Conservation (phyloP, 2,888 invertebrate species). For the Tetranychus truncatus region DNA sequence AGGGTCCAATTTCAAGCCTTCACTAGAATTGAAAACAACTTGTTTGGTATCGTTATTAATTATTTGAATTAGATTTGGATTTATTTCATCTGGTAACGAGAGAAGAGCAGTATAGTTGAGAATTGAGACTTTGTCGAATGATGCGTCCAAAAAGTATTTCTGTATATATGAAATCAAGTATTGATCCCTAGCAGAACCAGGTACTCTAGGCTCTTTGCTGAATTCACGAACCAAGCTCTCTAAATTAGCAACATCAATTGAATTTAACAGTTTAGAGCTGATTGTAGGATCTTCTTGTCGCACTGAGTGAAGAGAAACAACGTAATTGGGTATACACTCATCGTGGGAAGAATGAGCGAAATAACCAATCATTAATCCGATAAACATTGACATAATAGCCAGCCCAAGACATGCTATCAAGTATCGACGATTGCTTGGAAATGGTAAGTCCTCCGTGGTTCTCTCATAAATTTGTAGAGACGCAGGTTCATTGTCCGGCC, state of each 20-base stretch:
- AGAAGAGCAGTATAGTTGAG: slow-evolving; percentile 26
- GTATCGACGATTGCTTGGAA: slow-evolving; percentile 10
- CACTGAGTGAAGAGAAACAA: slow-evolving; percentile 25
- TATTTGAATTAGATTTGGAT: slow-evolving; percentile 25
- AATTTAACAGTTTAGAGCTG: slow-evolving; percentile 22
- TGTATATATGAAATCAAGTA: slow-evolving; percentile 24
- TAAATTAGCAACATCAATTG: slow-evolving; percentile 6
- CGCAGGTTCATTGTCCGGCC: slow-evolving; percentile 26
- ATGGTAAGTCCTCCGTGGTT: slow-evolving; percentile 26
- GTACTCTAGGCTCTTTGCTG: slow-evolving; percentile 23
- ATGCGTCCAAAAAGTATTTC: slow-evolving; percentile 23
- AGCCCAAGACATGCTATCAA: slow-evolving; percentile 21
- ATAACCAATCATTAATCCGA: slow-evolving; percentile 27
- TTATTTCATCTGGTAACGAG: slow-evolving; percentile 24
- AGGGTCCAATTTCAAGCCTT: slow-evolving; percentile 21
- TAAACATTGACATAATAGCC: slow-evolving; percentile 23
- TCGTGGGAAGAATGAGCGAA: slow-evolving; percentile 26
- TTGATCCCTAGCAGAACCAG: slow-evolving; percentile 26
- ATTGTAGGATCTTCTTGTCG: slow-evolving; percentile 26
- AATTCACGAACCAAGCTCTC: slow-evolving; percentile 19
- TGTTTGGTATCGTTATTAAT: slow-evolving; percentile 19
- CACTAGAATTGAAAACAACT: slow-evolving; percentile 17
- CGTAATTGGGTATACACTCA: slow-evolving; percentile 24
- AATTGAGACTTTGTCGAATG: slow-evolving; percentile 25
- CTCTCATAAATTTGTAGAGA: slow-evolving; percentile 28